Percentiles rank a stretch among this genome's conserved stretches.
Conservation (phyloP, 2,888 invertebrate genomes). For the Orthosia gracilis region DNA sequence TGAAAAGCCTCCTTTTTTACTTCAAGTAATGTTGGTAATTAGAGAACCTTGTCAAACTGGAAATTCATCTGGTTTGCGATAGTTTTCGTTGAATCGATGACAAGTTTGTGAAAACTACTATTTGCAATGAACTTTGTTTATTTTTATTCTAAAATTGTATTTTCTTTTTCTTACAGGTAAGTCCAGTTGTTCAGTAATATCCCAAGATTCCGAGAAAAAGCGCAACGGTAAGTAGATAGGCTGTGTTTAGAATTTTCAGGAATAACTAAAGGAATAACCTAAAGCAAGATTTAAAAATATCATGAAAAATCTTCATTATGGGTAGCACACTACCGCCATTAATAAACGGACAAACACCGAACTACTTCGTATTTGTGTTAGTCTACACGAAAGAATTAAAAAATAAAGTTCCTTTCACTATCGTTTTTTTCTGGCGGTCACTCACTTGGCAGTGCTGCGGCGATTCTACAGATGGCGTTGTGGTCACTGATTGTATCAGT, state of each 20-base stretch:
- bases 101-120: neutral
- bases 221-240: slow-evolving; percentile 26
- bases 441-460: slow-evolving; percentile 35
- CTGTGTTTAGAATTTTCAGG: neutral
- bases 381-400: slow-evolving; percentile 33
- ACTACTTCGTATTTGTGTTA: slow-evolving; percentile 46
- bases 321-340: slow-evolving; percentile 54
- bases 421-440: slow-evolving; percentile 57
- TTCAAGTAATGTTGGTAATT: too few species aligned
- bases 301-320: too few species aligned
- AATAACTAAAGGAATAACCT: too few species aligned
- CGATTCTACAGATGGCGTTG: slow-evolving; percentile 64
- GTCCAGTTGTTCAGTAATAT: neutral
- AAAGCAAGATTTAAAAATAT: too few species aligned
- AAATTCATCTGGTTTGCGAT: too few species aligned
- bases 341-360: slow-evolving; percentile 34
- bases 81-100: neutral
- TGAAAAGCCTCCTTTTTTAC: too few species aligned
- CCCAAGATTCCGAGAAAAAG: neutral
- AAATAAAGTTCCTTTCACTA: slow-evolving; percentile 61
- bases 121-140: neutral
- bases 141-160: neutral
- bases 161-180: slow-evolving; percentile 53
- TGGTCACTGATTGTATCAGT: neutral
- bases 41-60: too few species aligned